Evolutionary conservation across 2,113 vertebrate genomes (phyloP), one percentile per base, ranked within the genome.

Genomic region (Neopipo cinnamomea): DNA sequence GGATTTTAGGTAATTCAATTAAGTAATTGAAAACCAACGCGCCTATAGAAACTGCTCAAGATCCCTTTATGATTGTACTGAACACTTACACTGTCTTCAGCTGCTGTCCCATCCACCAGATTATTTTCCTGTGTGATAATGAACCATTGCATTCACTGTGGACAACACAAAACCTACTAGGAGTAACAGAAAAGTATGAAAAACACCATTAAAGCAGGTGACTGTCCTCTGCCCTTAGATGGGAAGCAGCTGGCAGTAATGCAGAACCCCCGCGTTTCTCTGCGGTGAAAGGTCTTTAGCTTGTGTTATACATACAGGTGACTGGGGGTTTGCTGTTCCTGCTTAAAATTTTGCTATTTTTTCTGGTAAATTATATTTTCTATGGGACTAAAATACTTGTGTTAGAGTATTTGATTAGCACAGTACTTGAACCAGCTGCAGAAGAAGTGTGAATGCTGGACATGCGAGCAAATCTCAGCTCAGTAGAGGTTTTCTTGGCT

Each of bases 251-350:
- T 2, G 2, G 50, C 30, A 52, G 50, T 15, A 58, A 35, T 19
- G 58, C 3, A 2, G 42, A 31, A 42, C 31, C 63, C 31, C 41
- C 18, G 28, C 0, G 0, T 42, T 93, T 85, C 52, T 67, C 66
- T 89, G 63, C 33, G 82, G 12, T 41, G 56, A 66, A 77, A 77
- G 9, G 21, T 25, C 65, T 85, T 89, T 37, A 66, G 24, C 39
- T 41, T 73, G 5, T 0, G 0, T 47, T 84, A 46, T 55, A 33
- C 23, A 16, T 30, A 9, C 21, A 11, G 20, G 28, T 6, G 1
- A 37, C 24, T 33, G 27, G 16, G 11, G 15, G 24, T 70, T 91
- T 62, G 28, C 49, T 78, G n/a, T 25, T 56, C 27, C 28, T 41
- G 9, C 73, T 56, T 68, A 66, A 87, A 78, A 42, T 55, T 3